These are phyloP conservation scores for Cheilosia vulpina DNA, from an alignment of 2,888 invertebrate species.

Conservation along the genomic window DNA sequence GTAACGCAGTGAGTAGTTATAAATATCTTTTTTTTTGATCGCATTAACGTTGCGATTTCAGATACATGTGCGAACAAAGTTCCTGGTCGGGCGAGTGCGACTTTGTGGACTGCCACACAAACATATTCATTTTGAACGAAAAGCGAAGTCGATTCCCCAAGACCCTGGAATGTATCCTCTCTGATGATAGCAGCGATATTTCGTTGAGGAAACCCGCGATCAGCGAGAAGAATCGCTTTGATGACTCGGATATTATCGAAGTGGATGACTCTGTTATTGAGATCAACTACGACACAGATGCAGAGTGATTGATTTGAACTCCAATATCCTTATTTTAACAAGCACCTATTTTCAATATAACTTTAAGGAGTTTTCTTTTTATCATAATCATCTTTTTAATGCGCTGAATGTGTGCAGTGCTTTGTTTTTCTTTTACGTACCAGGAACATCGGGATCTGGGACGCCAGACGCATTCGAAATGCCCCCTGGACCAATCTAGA, in stretches of 20 bases:
- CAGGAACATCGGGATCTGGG: too few species aligned
- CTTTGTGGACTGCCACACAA: conserved; percentile 68
- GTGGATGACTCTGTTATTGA: conserved; percentile 65
- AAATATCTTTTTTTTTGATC: neutral
- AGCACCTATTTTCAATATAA: conserved; percentile 15
- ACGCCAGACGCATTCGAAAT: too few species aligned
- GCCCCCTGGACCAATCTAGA: too few species aligned
- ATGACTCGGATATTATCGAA: conserved; percentile 49
- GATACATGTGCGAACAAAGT: conserved; percentile 39
- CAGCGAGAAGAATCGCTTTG: neutral
- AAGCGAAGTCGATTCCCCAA: conserved; percentile 57
- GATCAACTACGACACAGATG: conserved; percentile 50
- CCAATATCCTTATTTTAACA: neutral
- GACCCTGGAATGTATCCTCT: conserved; percentile 49
- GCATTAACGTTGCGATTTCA: conserved; percentile 1
- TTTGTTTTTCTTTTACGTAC: too few species aligned
- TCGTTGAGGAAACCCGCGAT: neutral
- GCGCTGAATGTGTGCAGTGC: too few species aligned
- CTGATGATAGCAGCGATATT: conserved; percentile 35
- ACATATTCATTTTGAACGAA: conserved; percentile 70
- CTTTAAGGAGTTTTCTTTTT: neutral
- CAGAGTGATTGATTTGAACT: conserved; percentile 33
- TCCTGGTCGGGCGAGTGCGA: conserved; percentile 73
- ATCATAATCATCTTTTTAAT: neutral
- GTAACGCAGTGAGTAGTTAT: conserved; percentile 69